Conservation (phyloP, 2,113 vertebrate genomes). For the Prunella himalayana region DNA sequence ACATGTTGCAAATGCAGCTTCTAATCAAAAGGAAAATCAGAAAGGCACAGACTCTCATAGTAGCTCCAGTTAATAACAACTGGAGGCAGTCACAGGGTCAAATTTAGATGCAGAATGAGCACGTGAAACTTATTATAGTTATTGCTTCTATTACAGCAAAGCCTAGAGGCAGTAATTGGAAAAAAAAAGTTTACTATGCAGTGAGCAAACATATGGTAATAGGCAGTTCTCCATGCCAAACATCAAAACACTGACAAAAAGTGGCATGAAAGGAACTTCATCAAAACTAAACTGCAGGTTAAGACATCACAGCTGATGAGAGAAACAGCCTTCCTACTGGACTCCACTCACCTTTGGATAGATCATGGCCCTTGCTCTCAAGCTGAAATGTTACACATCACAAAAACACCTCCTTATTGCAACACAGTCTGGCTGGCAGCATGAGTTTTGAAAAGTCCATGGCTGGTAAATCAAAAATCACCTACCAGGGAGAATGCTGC, state of each 20-base stretch:
- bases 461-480: background rate
- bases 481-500: background rate
- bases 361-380: background rate
- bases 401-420: background rate
- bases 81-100: background rate
- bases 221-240: background rate
- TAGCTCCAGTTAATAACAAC: background rate
- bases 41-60: background rate
- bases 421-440: background rate
- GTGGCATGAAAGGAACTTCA: background rate
- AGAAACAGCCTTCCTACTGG: background rate
- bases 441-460: background rate
- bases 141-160: constrained; percentile 4
- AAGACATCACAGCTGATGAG: background rate
- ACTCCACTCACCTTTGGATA: background rate
- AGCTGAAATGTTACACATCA: background rate
- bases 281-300: background rate
- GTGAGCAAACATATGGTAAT: background rate
- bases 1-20: background rate
- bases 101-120: constrained; percentile 5
- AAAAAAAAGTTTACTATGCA: background rate
- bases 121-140: background rate
- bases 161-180: background rate
- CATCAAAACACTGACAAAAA: background rate
- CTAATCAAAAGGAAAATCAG: background rate